Percentiles rank a stretch among this genome's conserved stretches.
These are phyloP conservation scores for Pseudomugil gertrudae DNA, from an alignment of 2,797 vertebrate genomes.

Conservation along the genomic window DNA sequence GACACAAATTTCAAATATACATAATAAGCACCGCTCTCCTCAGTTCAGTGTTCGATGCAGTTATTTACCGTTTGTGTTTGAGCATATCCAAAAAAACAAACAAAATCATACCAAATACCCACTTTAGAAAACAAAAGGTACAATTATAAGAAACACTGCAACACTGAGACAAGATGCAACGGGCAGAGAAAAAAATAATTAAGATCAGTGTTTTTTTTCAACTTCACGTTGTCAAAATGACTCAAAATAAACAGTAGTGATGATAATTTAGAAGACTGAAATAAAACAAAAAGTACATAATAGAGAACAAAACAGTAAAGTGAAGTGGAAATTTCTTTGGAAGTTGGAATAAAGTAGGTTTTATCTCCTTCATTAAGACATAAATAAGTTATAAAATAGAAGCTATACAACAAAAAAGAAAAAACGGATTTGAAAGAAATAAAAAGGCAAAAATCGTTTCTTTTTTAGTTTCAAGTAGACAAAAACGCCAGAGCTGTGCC, in stretches of 20 bases:
- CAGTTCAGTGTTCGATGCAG: conserved; percentile 93
- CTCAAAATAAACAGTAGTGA: conserved; percentile 71
- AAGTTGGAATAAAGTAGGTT: conserved; percentile 90
- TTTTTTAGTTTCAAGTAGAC: conserved; percentile 92
- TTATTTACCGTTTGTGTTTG: conserved; percentile 85
- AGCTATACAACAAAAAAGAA: conserved; percentile 81
- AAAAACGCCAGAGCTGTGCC: conserved; percentile 52
- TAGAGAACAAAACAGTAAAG: conserved; percentile 77
- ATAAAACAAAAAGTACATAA: conserved; percentile 56
- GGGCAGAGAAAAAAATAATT: conserved; percentile 80
- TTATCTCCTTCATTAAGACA: conserved; percentile 79
- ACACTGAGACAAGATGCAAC: conserved; percentile 81
- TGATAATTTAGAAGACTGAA: conserved; percentile 54
- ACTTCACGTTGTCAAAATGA: conserved; percentile 82
- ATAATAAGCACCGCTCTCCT: conserved; percentile 90
- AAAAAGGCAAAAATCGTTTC: conserved; percentile 86
- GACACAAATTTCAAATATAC: conserved; percentile 98
- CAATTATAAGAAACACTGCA: conserved; percentile 85
- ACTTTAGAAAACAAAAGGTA: conserved; percentile 73
- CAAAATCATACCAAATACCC: conserved; percentile 75
- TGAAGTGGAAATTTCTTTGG: conserved; percentile 99
- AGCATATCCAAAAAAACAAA: conserved; percentile 78
- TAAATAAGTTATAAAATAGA: conserved; percentile 86
- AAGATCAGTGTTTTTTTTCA: conserved; percentile 84
- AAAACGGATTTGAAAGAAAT: conserved; percentile 57